A percentile compares a stretch with the other conserved stretches of the same genome.
phyloP scores from a whole-genome alignment of 2,113 vertebrate genomes.

The Odocoileus hemionus region DNA sequence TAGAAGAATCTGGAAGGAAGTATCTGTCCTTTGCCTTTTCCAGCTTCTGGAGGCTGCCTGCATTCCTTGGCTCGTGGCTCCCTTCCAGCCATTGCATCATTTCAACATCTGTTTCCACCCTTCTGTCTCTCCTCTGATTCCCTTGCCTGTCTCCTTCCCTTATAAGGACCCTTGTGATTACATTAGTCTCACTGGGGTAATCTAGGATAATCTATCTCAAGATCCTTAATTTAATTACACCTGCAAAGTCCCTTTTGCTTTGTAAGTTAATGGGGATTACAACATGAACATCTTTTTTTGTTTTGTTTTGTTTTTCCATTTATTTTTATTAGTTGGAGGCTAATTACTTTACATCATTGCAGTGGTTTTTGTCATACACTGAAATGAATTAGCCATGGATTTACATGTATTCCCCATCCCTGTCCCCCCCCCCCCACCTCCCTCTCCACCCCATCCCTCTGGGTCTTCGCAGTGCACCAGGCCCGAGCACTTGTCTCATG shows the following conservation, averaged over 20 bases:
- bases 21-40: not conserved
- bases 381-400: too few relatives aligned
- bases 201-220: not conserved
- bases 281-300: not conserved
- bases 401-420: too few relatives aligned
- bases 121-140: not conserved
- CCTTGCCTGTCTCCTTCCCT: not conserved
- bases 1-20: not conserved
- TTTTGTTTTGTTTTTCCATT: too few relatives aligned
- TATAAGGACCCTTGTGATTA: not conserved
- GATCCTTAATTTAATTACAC: not conserved
- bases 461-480: too few relatives aligned
- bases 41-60: not conserved
- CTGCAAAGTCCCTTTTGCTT: not conserved
- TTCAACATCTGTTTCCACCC: not conserved
- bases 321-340: too few relatives aligned
- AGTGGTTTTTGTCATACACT: too few relatives aligned
- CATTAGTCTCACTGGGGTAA: not conserved
- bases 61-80: constrained; percentile 6
- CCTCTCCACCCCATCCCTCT: too few relatives aligned
- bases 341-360: too few relatives aligned
- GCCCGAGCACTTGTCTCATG: too few relatives aligned
- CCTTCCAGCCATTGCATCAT: not conserved
- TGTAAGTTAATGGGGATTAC: not conserved
- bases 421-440: too few relatives aligned